phyloP scores from a whole-genome alignment of 1,140 invertebrate species.

The Drosophila takahashii region DNA sequence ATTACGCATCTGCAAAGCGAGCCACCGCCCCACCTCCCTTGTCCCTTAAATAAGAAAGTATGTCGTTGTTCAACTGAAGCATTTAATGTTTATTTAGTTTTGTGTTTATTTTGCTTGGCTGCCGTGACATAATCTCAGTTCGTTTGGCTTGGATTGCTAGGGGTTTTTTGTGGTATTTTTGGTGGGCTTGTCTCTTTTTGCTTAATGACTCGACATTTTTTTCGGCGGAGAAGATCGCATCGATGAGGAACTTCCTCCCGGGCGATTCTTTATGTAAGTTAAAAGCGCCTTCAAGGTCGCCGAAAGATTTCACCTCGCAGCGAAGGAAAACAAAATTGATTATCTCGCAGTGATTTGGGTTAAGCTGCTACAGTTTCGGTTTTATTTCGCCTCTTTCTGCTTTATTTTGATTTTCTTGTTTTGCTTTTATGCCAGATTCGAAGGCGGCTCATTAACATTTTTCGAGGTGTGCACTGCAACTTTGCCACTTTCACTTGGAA shows the following conservation, averaged over 20 bases:
- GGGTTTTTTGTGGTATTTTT: background rate
- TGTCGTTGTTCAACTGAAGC: slow-evolving; percentile 71
- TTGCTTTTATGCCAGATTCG: slow-evolving; percentile 50
- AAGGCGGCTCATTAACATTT: slow-evolving; percentile 75
- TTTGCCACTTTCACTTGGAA: slow-evolving; percentile 82
- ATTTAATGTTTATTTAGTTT: slow-evolving; percentile 72
- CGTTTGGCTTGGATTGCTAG: slow-evolving; percentile 48
- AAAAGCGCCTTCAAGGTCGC: slow-evolving; percentile 54
- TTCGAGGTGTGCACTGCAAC: slow-evolving; percentile 79
- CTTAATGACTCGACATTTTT: slow-evolving; percentile 62
- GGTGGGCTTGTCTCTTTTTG: slow-evolving; percentile 8
- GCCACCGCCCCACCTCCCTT: background rate
- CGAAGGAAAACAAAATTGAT: slow-evolving; percentile 49
- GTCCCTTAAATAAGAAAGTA: slow-evolving; percentile 69
- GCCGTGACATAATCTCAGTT: slow-evolving; percentile 64
- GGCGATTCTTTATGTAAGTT: slow-evolving; percentile 57
- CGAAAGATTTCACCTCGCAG: slow-evolving; percentile 59
- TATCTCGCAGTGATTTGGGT: slow-evolving; percentile 57
- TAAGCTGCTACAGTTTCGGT: slow-evolving; percentile 69
- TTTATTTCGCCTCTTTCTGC: slow-evolving; percentile 38
- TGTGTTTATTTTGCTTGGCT: slow-evolving; percentile 36
- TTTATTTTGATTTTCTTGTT: slow-evolving; percentile 40
- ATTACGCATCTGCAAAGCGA: slow-evolving; percentile 57
- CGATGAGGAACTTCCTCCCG: slow-evolving; percentile 25
- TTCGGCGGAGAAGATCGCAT: background rate